These are phyloP conservation scores for Danaus melanippus DNA, from an alignment of 1,140 invertebrate genomes.

Conservation along the genomic window DNA sequence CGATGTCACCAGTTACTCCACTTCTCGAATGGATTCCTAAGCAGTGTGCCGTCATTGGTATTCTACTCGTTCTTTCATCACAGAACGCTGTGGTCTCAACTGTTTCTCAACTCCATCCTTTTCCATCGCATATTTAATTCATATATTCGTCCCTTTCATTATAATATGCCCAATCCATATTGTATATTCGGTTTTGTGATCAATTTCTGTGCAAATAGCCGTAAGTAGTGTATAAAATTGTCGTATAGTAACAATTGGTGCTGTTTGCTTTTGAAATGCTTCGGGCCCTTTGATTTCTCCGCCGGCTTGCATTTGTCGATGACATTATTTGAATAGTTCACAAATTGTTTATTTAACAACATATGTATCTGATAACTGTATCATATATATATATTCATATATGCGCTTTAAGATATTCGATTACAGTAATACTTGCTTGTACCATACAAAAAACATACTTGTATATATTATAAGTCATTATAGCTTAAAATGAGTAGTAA, in stretches of 20 bases:
- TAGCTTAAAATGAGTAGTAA: too few relatives aligned
- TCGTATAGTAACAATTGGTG: constrained; percentile 30
- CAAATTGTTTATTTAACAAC: constrained; percentile 1
- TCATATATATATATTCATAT: constrained; percentile 1
- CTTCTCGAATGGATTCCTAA: constrained; percentile 54
- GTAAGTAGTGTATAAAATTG: constrained; percentile 28
- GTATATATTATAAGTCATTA: too few relatives aligned
- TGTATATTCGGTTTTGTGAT: constrained; percentile 38
- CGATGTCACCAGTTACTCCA: constrained; percentile 66
- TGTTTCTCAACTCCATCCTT: constrained; percentile 46
- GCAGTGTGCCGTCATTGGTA: constrained; percentile 62
- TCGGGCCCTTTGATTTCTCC: constrained; percentile 40
- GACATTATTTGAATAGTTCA: constrained; percentile 30
- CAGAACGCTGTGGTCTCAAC: constrained; percentile 55
- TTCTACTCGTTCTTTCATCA: constrained; percentile 54
- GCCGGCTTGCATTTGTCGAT: constrained; percentile 30
- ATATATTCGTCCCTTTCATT: constrained; percentile 33
- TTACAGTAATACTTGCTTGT: too few relatives aligned
- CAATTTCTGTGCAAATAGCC: constrained; percentile 43
- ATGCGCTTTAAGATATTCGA: background rate
- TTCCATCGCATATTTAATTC: constrained; percentile 21
- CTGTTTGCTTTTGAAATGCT: constrained; percentile 43
- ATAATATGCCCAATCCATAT: constrained; percentile 46
- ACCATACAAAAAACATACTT: too few relatives aligned
- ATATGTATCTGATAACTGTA: background rate